These are phyloP conservation scores for Drosophila prostipennis DNA, from an alignment of 2,888 invertebrate species.

Conservation along the genomic window DNA sequence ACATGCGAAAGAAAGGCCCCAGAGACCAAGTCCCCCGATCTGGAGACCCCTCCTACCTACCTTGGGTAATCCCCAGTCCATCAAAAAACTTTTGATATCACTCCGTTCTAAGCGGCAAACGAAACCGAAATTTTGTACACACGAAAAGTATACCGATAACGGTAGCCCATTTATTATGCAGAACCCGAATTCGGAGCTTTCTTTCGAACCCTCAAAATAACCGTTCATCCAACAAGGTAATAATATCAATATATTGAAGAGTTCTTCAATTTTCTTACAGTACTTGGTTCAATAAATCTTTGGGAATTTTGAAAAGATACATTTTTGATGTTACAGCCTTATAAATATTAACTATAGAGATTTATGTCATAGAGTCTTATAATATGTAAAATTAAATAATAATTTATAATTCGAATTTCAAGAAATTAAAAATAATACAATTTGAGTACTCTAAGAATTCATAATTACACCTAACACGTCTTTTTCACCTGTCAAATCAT, in stretches of 20 bases:
- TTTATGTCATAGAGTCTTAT: too few relatives aligned
- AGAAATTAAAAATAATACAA: neutral
- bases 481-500: neutral
- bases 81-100: slow-evolving; percentile 32
- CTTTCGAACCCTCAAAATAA: slow-evolving; percentile 11
- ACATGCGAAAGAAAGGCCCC: slow-evolving; percentile 56
- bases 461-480: neutral
- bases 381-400: too few relatives aligned
- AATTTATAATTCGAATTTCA: too few relatives aligned
- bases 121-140: slow-evolving; percentile 44
- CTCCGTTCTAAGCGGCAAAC: slow-evolving; percentile 40
- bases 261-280: neutral
- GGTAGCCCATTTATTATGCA: slow-evolving; percentile 25
- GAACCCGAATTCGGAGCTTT: slow-evolving; percentile 28
- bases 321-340: too few relatives aligned
- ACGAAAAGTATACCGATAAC: slow-evolving; percentile 22
- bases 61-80: slow-evolving; percentile 10
- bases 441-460: neutral
- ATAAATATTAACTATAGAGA: too few relatives aligned
- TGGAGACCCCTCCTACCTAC: neutral
- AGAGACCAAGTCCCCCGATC: slow-evolving; percentile 15
- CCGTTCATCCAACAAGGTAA: neutral
- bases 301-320: too few relatives aligned
- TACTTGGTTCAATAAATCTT: neutral
- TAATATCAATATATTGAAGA: neutral